Conservation (phyloP, 2,113 vertebrate species). For the Ciconia stormi region DNA sequence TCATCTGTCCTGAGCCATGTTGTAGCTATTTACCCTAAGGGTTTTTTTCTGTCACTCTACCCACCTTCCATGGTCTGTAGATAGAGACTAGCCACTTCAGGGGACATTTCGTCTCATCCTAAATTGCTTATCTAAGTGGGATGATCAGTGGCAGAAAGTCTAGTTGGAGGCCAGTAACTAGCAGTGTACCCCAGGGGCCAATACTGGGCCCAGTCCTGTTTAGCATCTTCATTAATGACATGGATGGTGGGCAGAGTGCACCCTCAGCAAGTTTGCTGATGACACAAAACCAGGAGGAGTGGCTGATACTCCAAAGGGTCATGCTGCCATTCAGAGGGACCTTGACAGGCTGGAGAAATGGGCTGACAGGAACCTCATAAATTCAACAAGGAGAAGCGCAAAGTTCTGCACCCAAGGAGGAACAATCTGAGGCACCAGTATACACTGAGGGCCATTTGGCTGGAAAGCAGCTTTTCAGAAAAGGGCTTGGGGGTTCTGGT, state of each 20-base stretch:
- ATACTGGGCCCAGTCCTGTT: fast-evolving
- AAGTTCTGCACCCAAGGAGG: neutral
- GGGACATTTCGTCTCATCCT: neutral
- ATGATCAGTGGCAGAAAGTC: neutral
- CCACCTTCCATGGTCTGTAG: neutral
- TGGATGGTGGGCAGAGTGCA: neutral
- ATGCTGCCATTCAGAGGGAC: neutral
- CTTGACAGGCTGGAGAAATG: neutral
- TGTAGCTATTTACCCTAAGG: neutral
- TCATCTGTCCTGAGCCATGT: neutral
- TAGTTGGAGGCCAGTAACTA: neutral
- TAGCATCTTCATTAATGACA: neutral
- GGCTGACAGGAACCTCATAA: neutral
- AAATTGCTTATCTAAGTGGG: neutral
- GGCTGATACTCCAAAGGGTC: neutral
- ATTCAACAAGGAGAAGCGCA: neutral
- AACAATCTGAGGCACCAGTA: neutral
- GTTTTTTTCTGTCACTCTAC: neutral
- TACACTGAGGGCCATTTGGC: fast-evolving
- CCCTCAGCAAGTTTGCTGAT: neutral
- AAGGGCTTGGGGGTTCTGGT: neutral
- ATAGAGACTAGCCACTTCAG: neutral
- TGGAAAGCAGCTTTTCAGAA: neutral
- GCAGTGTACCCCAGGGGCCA: neutral
- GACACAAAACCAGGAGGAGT: neutral